Evolutionary conservation across 2,797 vertebrate species (phyloP).

Genomic region (Varecia variegata): DNA sequence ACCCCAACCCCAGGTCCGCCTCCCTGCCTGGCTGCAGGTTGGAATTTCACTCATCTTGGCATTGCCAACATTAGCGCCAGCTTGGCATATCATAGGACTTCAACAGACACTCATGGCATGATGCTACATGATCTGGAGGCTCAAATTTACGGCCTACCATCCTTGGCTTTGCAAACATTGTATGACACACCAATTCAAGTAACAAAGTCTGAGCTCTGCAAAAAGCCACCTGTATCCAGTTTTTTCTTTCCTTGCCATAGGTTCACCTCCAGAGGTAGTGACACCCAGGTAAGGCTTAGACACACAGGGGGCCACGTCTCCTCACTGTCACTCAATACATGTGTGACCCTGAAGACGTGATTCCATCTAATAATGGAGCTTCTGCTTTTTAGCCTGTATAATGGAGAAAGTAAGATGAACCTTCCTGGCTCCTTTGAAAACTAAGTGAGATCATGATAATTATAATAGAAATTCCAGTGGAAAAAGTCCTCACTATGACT

Average conservation of each 20-base stretch:
- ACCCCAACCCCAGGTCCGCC: neutral
- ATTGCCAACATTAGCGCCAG: neutral
- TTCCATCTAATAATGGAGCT: neutral
- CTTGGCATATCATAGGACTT: neutral
- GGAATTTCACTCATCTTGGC: neutral
- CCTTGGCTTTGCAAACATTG: neutral
- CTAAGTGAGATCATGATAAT: neutral
- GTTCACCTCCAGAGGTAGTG: neutral
- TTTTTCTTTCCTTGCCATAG: neutral
- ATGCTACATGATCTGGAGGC: accelerated
- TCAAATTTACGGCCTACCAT: neutral
- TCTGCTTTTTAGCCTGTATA: neutral
- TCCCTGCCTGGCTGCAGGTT: neutral
- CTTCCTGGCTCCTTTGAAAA: neutral
- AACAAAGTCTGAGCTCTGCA: neutral
- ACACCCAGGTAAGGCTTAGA: neutral
- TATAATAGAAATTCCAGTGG: neutral
- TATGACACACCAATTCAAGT: neutral
- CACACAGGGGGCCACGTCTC: neutral
- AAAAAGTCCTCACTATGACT: neutral
- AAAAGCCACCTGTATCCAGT: neutral
- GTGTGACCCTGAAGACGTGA: neutral
- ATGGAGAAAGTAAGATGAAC: neutral
- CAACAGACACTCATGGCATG: neutral
- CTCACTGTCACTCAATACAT: neutral